Evolutionary conservation across 2,113 vertebrate species (phyloP).

Genomic region (Poeciliopsis turrubarensis): DNA sequence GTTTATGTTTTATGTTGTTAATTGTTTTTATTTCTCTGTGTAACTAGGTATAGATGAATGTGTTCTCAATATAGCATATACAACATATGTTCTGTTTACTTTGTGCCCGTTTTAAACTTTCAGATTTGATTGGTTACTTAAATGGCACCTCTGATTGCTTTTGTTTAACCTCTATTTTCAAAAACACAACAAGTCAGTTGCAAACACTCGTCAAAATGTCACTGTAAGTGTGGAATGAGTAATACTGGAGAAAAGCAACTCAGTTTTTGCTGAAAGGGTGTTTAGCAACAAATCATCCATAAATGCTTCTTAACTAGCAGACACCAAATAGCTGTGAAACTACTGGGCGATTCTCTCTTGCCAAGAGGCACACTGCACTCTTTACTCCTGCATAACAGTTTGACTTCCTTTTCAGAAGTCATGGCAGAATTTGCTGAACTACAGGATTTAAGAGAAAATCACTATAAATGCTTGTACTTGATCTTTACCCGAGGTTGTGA

Average conservation of each 20-base stretch:
- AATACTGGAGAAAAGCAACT: neutral
- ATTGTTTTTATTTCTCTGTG: too few relatives aligned
- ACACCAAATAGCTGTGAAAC: neutral
- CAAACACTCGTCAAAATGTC: neutral
- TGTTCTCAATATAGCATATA: too few relatives aligned
- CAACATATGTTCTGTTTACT: too few relatives aligned
- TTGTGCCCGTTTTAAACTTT: too few relatives aligned
- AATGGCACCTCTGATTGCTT: too few relatives aligned
- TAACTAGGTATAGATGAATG: too few relatives aligned
- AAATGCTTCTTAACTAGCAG: neutral
- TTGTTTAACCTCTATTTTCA: neutral
- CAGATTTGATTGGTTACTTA: too few relatives aligned
- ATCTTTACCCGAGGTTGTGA: neutral
- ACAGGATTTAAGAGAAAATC: neutral
- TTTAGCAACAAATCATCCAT: neutral
- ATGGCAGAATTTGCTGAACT: neutral
- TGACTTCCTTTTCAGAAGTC: neutral
- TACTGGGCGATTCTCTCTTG: neutral
- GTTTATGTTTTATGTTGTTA: too few relatives aligned
- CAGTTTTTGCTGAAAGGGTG: neutral
- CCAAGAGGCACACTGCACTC: neutral
- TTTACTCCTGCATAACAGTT: neutral
- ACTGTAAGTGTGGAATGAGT: neutral
- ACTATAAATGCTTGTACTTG: neutral
- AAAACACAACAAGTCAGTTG: neutral